Conservation (phyloP, 2,113 vertebrate genomes). For the Heteronetta atricapilla region DNA sequence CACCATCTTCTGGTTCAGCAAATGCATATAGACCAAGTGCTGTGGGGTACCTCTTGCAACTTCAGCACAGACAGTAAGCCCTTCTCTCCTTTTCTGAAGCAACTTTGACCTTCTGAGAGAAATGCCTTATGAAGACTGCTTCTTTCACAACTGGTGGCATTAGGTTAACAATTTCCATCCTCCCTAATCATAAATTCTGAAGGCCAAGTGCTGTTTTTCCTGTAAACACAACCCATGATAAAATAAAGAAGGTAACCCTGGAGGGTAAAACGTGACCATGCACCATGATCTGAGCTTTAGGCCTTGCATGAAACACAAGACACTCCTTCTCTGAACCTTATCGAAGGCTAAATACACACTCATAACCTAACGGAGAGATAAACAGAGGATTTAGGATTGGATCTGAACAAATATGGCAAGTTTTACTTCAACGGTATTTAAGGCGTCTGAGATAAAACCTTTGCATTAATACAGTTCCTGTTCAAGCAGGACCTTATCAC, state of each 20-base stretch:
- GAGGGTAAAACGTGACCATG: background rate
- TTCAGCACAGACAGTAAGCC: background rate
- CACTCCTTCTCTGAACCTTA: background rate
- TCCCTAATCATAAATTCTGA: background rate
- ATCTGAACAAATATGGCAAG: background rate
- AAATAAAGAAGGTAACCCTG: background rate
- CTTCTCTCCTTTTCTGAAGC: background rate
- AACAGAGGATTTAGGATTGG: background rate
- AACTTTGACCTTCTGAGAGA: background rate
- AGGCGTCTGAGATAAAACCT: background rate
- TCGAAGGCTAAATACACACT: background rate
- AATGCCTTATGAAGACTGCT: background rate
- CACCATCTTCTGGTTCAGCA: background rate
- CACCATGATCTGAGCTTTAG: background rate
- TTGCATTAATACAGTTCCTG: background rate
- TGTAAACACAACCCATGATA: background rate
- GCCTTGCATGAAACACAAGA: background rate
- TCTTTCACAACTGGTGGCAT: background rate
- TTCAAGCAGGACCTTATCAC: background rate
- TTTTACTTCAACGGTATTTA: slow-evolving; percentile 1
- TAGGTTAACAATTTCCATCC: background rate
- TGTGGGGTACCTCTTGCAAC: rapidly evolving
- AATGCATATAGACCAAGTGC: background rate
- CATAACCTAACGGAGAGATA: background rate
- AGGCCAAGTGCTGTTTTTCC: background rate